Evolutionary conservation across 2,888 invertebrate genomes (phyloP).

Genomic region (Pristionchus mayeri): DNA sequence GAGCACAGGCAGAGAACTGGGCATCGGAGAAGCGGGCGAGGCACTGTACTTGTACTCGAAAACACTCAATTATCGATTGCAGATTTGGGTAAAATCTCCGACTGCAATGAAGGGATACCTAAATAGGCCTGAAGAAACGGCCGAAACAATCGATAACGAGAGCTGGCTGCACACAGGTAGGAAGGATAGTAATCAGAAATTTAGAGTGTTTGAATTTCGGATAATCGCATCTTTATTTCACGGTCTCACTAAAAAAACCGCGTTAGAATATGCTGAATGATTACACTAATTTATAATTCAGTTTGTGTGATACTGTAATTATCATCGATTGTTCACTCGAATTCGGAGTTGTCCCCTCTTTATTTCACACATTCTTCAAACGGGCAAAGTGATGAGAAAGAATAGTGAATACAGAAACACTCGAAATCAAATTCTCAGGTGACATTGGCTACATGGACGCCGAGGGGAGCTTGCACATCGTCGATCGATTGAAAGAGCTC

Average conservation of each 20-base stretch:
- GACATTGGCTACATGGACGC: conserved; percentile 31
- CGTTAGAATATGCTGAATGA: too few relatives aligned
- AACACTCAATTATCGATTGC: neutral
- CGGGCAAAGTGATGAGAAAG: too few relatives aligned
- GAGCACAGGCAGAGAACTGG: neutral
- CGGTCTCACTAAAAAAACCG: too few relatives aligned
- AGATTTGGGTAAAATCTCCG: conserved; percentile 87
- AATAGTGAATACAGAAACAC: too few relatives aligned
- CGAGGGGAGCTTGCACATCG: conserved; percentile 17
- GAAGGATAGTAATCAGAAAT: neutral
- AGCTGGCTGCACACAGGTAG: conserved; percentile 85
- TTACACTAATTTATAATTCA: too few relatives aligned
- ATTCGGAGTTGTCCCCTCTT: too few relatives aligned
- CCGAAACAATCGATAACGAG: conserved; percentile 81
- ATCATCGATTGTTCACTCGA: too few relatives aligned
- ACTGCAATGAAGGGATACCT: conserved; percentile 88
- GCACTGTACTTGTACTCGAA: neutral
- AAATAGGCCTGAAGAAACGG: conserved; percentile 84
- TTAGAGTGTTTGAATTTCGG: too few relatives aligned
- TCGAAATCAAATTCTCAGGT: conserved; percentile 59
- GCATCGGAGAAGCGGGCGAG: neutral
- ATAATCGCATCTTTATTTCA: too few relatives aligned
- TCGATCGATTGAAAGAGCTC: conserved; percentile 45
- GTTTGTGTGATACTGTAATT: too few relatives aligned
- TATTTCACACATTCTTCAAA: too few relatives aligned